phyloP scores from a whole-genome alignment of 2,113 vertebrate species.

The Ammodramus savannarum region DNA sequence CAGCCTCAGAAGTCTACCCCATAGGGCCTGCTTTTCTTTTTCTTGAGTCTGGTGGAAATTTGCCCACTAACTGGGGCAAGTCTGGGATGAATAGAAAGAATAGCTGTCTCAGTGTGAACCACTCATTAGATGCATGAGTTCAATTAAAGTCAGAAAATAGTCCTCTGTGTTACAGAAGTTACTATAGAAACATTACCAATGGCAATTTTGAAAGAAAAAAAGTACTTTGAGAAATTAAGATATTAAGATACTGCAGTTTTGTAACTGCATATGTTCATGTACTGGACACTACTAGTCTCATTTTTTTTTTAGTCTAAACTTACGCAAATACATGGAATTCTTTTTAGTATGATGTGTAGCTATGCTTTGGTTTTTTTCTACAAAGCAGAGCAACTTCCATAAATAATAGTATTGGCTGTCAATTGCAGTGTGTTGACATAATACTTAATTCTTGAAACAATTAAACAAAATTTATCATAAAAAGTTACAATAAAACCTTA shows the following conservation, averaged over 20 bases:
- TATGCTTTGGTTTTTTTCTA: background rate
- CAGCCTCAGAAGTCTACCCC: background rate
- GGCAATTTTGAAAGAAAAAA: background rate
- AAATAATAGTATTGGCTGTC: background rate
- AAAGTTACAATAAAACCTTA: background rate
- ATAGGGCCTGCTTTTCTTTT: background rate
- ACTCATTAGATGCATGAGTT: background rate
- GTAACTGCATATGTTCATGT: background rate
- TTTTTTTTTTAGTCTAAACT: background rate
- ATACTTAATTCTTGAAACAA: background rate
- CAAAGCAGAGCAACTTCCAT: background rate
- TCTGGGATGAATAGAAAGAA: constrained; percentile 17
- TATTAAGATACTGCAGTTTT: background rate
- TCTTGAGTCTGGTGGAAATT: background rate
- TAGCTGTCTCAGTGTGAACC: background rate
- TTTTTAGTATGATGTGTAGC: background rate
- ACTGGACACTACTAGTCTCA: background rate
- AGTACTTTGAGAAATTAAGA: background rate
- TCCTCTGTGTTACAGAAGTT: background rate
- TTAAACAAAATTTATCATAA: background rate
- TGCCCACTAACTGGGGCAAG: background rate
- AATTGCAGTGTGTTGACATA: background rate
- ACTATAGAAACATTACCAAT: background rate
- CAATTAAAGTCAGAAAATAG: background rate
- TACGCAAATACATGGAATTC: background rate